phyloP scores from a whole-genome alignment of 2,797 vertebrate genomes.

The Parambassis ranga region DNA sequence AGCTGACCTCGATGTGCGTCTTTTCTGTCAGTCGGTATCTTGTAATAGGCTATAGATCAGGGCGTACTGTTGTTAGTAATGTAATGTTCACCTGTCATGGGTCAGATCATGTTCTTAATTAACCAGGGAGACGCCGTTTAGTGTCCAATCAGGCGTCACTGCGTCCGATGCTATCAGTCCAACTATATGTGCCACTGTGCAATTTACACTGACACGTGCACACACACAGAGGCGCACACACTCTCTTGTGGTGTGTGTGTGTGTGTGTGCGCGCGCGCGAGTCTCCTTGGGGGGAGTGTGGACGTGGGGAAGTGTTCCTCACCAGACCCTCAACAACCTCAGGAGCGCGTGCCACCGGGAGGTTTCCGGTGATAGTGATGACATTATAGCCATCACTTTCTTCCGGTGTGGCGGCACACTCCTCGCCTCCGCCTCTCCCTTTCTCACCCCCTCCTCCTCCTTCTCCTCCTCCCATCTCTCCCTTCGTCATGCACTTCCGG shows the following conservation, averaged over 20 bases:
- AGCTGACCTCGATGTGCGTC: neutral
- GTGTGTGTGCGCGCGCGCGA: neutral
- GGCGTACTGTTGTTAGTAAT: neutral
- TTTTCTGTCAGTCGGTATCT: neutral
- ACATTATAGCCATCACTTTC: slow-evolving; percentile 58
- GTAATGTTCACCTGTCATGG: neutral
- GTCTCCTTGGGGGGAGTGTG: neutral
- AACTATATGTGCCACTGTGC: slow-evolving; percentile 4
- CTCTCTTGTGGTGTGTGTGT: neutral
- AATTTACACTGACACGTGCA: slow-evolving; percentile 20
- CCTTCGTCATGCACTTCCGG: slow-evolving; percentile 62
- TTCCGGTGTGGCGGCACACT: slow-evolving; percentile 48
- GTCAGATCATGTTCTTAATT: neutral
- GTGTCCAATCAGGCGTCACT: neutral
- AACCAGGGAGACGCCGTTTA: neutral
- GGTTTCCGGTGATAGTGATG: slow-evolving; percentile 75
- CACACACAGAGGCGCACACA: slow-evolving; percentile 1
- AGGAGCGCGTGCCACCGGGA: slow-evolving; percentile 61
- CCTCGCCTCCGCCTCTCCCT: neutral
- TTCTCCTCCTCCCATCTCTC: neutral
- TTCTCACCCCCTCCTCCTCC: neutral
- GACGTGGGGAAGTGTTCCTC: slow-evolving; percentile 21
- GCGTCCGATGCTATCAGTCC: neutral
- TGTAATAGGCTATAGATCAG: neutral
- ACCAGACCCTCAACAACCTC: slow-evolving; percentile 24